Evolutionary conservation across 2,888 invertebrate species (phyloP).

Genomic region (Osedax fenrisi): DNA sequence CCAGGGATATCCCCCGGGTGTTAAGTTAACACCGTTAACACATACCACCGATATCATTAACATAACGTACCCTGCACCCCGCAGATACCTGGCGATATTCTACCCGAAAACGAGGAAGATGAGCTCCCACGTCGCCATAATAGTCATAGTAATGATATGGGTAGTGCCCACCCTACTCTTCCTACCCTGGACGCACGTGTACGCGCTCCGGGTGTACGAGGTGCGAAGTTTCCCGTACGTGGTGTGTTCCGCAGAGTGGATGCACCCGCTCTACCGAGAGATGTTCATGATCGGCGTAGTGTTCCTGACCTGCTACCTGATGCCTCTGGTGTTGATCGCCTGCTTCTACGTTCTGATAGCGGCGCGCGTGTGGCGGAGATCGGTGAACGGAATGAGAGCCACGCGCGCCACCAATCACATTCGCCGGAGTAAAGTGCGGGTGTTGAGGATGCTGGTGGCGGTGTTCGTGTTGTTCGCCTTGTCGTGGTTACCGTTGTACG

Average conservation of each 20-base stretch:
- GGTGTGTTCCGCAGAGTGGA: conserved; percentile 18
- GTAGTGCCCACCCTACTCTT: conserved; percentile 31
- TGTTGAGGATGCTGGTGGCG: conserved; percentile 32
- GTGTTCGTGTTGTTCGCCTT: conserved; percentile 31
- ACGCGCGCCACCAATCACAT: conserved; percentile 29
- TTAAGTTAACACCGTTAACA: no score
- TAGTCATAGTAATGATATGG: conserved; percentile 34
- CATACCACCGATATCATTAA: no score
- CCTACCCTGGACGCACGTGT: conserved; percentile 35
- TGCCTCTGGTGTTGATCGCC: conserved; percentile 32
- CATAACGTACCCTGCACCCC: no score
- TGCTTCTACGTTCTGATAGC: conserved; percentile 32
- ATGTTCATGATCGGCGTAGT: conserved; percentile 30
- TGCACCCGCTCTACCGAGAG: neutral
- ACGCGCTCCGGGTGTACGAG: conserved; percentile 27
- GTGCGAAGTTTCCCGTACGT: conserved; percentile 14
- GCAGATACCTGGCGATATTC: conserved; percentile 36
- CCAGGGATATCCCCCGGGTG: no score
- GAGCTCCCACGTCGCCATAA: conserved; percentile 20
- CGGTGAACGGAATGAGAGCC: conserved; percentile 30
- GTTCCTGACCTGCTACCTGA: conserved; percentile 32
- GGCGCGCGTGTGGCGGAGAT: conserved; percentile 31
- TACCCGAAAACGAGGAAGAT: conserved; percentile 32
- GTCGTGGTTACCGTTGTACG: conserved; percentile 33
- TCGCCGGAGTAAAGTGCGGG: conserved; percentile 31